Conservation (phyloP, 2,888 invertebrate genomes). For the Pecten maximus region DNA sequence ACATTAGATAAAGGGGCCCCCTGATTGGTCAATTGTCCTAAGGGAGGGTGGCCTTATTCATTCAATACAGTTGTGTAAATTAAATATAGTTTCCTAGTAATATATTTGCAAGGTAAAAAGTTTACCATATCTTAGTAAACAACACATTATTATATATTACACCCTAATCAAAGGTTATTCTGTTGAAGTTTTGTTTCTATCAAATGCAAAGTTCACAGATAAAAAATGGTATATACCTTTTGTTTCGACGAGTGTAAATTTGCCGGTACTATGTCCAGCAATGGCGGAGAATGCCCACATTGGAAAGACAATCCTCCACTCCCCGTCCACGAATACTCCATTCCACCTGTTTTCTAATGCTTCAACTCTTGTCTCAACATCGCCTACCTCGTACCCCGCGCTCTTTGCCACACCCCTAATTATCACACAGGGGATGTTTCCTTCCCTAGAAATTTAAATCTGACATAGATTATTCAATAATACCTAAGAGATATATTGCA, state of each 20-base stretch:
- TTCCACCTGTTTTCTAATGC: constrained; percentile 62
- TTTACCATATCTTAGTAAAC: no score
- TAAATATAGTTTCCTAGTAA: no score
- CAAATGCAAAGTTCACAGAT: not conserved
- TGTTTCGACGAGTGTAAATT: constrained; percentile 63
- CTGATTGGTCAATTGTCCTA: no score
- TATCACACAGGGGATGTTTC: constrained; percentile 59
- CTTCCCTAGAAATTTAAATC: constrained; percentile 53
- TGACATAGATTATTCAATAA: no score
- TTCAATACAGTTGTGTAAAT: no score
- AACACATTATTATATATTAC: no score
- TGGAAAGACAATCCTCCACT: constrained; percentile 65
- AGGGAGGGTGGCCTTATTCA: no score
- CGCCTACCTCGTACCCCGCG: constrained; percentile 64
- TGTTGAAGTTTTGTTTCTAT: no score
- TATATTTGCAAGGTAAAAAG: no score
- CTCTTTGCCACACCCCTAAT: constrained; percentile 67
- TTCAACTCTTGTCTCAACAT: constrained; percentile 38
- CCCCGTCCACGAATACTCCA: constrained; percentile 58
- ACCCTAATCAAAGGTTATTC: no score
- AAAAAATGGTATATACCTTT: constrained; percentile 33
- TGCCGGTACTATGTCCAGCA: constrained; percentile 53
- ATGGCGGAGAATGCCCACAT: constrained; percentile 63
- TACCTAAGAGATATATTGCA: no score
- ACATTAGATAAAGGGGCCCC: no score